Evolutionary conservation across 1,140 invertebrate genomes (phyloP), one percentile per base, ranked within the genome.

Genomic region (Brachionus plicatilis): DNA sequence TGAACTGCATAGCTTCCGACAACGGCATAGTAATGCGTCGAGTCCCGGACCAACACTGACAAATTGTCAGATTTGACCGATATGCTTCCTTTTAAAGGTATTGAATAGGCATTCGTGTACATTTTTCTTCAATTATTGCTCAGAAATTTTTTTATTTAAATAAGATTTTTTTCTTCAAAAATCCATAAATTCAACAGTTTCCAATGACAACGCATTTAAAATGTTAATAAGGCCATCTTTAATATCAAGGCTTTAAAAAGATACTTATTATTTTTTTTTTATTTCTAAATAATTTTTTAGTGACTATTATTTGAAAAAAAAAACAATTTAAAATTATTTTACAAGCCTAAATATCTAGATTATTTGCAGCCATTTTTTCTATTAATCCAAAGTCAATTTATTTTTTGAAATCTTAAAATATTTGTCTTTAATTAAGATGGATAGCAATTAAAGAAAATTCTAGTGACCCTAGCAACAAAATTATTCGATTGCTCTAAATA

Each of bases 381-480:
- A 14, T 60, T 60, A 60, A 27, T 20, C 9, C 20, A 9, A 27
- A 60, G 53, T 60, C 20, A 17, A 60, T 20, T 60, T 60, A 60
- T 60, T 60, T 20, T 60, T 47, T 47, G 33, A 47, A 60, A 60
- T 60, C 53, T 20, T 9, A 60, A 72, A 72, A 45, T 72, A 43
- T 72, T 72, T 41, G 33, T 45, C 17, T 72, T 41, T 43, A 14
- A 33, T 33, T 68, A 29, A 68, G 33, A 33, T 41, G 33, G n/a
- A 68, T 29, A 68, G 33, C 12, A 20, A 14, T 17, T 75, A 17
- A 45, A 17, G 33, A 76, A 50, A 76, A 76, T 24, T 60, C 53
- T 60, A 76, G 20, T 76, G 72, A 76, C 72, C 72, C 72, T 76
- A 76, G 72, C 72, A 76, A 76, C 72, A 47, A 76, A 76, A 37